These are phyloP conservation scores for Microplitis demolitor DNA, from an alignment of 1,140 invertebrate species.

Conservation along the genomic window DNA sequence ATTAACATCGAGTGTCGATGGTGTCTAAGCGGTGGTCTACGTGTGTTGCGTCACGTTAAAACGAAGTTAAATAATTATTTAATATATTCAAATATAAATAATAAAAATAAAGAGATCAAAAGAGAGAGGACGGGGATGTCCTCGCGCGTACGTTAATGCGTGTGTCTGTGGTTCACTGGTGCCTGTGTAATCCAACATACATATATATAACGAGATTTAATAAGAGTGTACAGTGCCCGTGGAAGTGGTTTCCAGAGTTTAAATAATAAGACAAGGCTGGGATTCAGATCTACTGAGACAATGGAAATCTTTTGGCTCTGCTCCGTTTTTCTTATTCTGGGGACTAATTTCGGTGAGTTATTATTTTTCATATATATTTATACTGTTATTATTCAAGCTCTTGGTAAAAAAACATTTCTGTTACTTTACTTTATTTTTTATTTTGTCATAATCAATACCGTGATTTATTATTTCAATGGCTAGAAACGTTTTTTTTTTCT, in stretches of 20 bases:
- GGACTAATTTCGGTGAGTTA: constrained; percentile 23
- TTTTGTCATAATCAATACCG: not conserved
- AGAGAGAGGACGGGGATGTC: too few species aligned
- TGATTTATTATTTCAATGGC: not conserved
- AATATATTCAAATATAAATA: not conserved
- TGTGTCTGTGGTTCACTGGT: not conserved
- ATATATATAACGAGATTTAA: constrained; percentile 1
- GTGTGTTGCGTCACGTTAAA: too few species aligned
- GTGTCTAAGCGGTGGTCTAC: not conserved
- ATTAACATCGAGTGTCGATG: constrained; percentile 9
- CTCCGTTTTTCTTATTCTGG: not conserved
- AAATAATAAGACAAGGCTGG: not conserved
- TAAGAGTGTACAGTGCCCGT: not conserved
- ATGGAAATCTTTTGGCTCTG: not conserved
- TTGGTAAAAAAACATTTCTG: too few species aligned
- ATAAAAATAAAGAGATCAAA: not conserved
- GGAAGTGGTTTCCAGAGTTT: not conserved
- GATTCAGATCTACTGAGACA: not conserved
- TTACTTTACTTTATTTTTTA: too few species aligned
- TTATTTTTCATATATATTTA: not conserved
- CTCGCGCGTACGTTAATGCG: not conserved
- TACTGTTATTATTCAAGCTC: not conserved
- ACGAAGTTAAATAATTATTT: not conserved
- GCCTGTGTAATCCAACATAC: constrained; percentile 14
- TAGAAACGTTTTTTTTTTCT: not conserved